A percentile compares a stretch with the other conserved stretches of the same genome.
Conservation (phyloP, 2,113 vertebrate genomes). For the Poeciliopsis prolifica region DNA sequence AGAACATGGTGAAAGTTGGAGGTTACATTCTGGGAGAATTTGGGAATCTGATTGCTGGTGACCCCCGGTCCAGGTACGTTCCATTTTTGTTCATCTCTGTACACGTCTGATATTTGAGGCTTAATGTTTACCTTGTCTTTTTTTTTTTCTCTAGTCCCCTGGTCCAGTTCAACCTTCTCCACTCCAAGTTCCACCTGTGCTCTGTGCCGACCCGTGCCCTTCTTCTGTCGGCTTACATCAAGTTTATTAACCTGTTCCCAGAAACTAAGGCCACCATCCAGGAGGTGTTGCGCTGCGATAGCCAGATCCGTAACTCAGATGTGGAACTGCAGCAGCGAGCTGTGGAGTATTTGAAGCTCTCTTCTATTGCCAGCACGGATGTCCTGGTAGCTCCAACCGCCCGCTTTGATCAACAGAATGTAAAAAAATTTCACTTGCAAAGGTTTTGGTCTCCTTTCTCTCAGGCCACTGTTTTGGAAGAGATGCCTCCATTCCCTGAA, state of each 20-base stretch:
- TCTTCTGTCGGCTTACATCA: slow-evolving; percentile 92
- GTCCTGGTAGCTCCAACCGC: slow-evolving; percentile 84
- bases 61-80: slow-evolving; percentile 91
- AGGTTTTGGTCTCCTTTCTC: background rate
- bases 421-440: background rate
- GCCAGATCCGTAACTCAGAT: slow-evolving; percentile 91
- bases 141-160: slow-evolving; percentile 78
- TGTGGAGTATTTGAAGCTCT: slow-evolving; percentile 93
- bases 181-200: slow-evolving; percentile 94
- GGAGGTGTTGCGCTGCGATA: slow-evolving; percentile 90
- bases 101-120: background rate
- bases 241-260: slow-evolving; percentile 95
- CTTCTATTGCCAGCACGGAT: slow-evolving; percentile 91
- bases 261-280: slow-evolving; percentile 95
- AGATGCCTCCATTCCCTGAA: slow-evolving; percentile 95
- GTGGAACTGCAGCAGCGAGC: slow-evolving; percentile 94
- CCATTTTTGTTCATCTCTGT: background rate
- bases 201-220: slow-evolving; percentile 90
- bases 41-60: slow-evolving; percentile 92
- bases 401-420: background rate
- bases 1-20: slow-evolving; percentile 96
- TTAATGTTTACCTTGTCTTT: background rate
- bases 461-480: slow-evolving; percentile 92
- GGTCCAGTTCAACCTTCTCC: slow-evolving; percentile 93
- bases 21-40: slow-evolving; percentile 94